These are phyloP conservation scores for Tenualosa thibaudeaui DNA, from an alignment of 2,797 vertebrate genomes.

Conservation along the genomic window DNA sequence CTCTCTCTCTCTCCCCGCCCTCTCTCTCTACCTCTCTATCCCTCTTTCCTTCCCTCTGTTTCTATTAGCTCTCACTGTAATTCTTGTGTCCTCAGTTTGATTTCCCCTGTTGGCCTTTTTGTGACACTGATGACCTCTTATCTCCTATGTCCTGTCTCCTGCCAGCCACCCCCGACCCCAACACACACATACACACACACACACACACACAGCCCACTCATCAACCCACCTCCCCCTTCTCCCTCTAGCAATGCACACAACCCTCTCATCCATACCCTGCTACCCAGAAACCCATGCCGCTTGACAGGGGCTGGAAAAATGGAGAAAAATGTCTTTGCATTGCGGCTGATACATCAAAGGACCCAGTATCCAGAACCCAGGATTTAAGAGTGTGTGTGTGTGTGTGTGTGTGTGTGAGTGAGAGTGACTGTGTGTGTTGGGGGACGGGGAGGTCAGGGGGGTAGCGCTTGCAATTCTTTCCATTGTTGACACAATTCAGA, in stretches of 20 bases:
- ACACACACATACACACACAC: background rate
- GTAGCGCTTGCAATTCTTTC: too few species aligned
- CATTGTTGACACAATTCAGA: too few species aligned
- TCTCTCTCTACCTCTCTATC: background rate
- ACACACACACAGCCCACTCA: background rate
- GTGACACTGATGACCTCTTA: background rate
- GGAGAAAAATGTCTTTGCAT: slow-evolving; percentile 65
- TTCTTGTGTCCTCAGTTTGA: background rate
- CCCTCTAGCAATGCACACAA: too few species aligned
- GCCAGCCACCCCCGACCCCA: background rate
- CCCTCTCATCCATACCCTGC: too few species aligned
- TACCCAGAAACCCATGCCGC: slow-evolving; percentile 31
- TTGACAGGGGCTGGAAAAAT: slow-evolving; percentile 70
- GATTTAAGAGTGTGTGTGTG: background rate
- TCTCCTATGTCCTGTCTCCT: slow-evolving; percentile 39
- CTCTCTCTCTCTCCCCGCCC: background rate
- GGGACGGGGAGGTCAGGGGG: too few species aligned
- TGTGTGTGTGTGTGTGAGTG: background rate
- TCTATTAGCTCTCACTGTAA: background rate
- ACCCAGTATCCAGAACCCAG: slow-evolving; percentile 31
- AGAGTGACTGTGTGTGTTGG: background rate
- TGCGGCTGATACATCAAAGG: slow-evolving; percentile 54
- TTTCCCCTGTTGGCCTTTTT: background rate
- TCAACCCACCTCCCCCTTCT: background rate
- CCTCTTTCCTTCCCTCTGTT: too few species aligned